Conservation (phyloP, 2,888 invertebrate genomes). For the Tupiocoris notatus region DNA sequence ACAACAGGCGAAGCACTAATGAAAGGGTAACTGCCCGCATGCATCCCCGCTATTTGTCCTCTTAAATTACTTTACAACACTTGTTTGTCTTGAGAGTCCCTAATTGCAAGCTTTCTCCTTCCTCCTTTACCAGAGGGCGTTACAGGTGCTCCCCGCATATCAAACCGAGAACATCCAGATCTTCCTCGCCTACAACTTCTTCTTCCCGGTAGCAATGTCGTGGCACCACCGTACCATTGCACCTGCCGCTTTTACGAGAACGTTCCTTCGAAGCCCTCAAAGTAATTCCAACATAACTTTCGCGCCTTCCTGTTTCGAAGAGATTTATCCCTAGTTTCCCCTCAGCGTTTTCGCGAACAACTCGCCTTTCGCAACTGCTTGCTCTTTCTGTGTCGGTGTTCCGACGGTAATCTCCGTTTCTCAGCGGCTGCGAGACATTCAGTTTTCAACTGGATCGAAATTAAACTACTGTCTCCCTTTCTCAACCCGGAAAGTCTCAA, state of each 20-base stretch:
- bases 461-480: conserved; percentile 19
- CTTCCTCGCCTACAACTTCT: neutral
- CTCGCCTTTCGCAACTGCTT: neutral
- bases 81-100: conserved; percentile 40
- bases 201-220: neutral
- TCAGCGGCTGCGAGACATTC: conserved; percentile 6
- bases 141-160: conserved; percentile 42
- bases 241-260: conserved; percentile 5
- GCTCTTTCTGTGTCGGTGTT: conserved; percentile 21
- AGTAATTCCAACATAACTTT: conserved; percentile 39
- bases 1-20: conserved; percentile 37
- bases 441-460: conserved; percentile 36
- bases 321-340: conserved; percentile 22
- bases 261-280: conserved; percentile 10
- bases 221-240: neutral
- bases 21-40: conserved; percentile 42
- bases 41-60: conserved; percentile 39
- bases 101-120: conserved; percentile 28
- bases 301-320: conserved; percentile 34
- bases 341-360: neutral
- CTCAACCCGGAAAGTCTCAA: conserved; percentile 12
- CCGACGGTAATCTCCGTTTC: conserved; percentile 26
- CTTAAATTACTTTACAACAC: conserved; percentile 41
- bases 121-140: neutral
- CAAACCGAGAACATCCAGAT: conserved; percentile 13